These are phyloP conservation scores for Megalopta genalis DNA, from an alignment of 1,140 invertebrate genomes.

Conservation along the genomic window DNA sequence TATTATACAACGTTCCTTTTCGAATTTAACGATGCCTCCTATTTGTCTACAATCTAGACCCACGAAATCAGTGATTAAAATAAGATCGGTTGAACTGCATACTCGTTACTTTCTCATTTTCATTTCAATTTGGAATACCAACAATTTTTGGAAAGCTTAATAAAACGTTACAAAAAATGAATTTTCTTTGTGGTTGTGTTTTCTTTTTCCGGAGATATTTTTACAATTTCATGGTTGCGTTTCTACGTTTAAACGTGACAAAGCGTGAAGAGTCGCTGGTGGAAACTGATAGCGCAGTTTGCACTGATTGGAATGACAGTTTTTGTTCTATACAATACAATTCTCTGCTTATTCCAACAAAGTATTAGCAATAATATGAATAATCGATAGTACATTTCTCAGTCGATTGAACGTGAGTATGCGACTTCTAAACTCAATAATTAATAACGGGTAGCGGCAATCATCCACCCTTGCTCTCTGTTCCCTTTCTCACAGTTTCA, in stretches of 20 bases:
- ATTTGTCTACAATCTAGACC: slow-evolving; percentile 11
- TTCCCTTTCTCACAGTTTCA: slow-evolving; percentile 4
- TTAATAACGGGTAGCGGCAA: slow-evolving; percentile 43
- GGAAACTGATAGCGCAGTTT: slow-evolving; percentile 31
- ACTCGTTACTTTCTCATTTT: slow-evolving; percentile 4
- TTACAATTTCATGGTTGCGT: background rate
- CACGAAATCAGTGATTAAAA: slow-evolving; percentile 25
- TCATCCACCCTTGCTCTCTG: slow-evolving; percentile 22
- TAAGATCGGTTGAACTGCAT: slow-evolving; percentile 3
- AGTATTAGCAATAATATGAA: slow-evolving; percentile 61
- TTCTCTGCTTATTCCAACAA: slow-evolving; percentile 70
- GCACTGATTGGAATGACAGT: slow-evolving; percentile 56
- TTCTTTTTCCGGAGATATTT: slow-evolving; percentile 1
- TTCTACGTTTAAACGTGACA: slow-evolving; percentile 29
- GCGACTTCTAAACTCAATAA: slow-evolving; percentile 59
- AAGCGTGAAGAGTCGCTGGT: slow-evolving; percentile 33
- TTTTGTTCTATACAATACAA: slow-evolving; percentile 56
- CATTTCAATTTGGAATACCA: slow-evolving; percentile 23
- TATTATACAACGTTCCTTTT: slow-evolving; percentile 42
- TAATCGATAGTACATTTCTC: slow-evolving; percentile 58
- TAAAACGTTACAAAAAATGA: slow-evolving; percentile 42
- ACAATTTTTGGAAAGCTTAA: slow-evolving; percentile 2
- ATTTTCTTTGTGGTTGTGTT: slow-evolving; percentile 17
- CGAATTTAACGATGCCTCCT: slow-evolving; percentile 8
- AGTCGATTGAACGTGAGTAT: slow-evolving; percentile 60